phyloP scores from a whole-genome alignment of 92 coral and sea anemone genomes.

The Phenganax stokvisi region DNA sequence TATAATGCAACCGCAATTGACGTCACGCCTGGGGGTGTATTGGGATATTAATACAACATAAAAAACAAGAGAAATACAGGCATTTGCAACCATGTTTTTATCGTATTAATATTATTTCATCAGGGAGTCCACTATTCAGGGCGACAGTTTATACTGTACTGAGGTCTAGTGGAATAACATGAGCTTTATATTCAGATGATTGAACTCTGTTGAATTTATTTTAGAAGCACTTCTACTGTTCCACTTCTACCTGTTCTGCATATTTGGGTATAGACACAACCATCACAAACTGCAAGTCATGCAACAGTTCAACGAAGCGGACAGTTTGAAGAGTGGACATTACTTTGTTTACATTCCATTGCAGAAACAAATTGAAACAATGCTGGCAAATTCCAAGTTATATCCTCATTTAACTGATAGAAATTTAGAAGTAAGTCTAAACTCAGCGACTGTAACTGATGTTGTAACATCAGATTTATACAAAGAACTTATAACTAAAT shows the following conservation, averaged over 20 bases:
- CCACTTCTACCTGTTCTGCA: background rate
- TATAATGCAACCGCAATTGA: no score
- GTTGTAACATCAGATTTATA: conserved; percentile 20
- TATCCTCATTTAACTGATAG: background rate
- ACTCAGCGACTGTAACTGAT: conserved; percentile 15
- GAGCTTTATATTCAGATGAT: background rate
- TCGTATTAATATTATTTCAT: no score
- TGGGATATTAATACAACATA: no score
- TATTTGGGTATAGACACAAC: background rate
- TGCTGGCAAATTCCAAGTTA: background rate
- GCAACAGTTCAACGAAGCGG: background rate
- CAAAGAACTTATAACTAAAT: conserved; percentile 12
- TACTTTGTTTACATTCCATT: conserved; percentile 25
- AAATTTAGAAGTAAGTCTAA: background rate
- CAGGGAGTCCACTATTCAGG: no score
- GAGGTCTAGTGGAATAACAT: background rate
- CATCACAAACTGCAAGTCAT: background rate
- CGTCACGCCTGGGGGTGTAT: no score
- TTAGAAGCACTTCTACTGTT: conserved; percentile 26
- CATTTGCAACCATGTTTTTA: no score
- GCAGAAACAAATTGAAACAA: background rate
- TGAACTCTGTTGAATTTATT: background rate
- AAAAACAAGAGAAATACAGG: no score
- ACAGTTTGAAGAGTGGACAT: conserved; percentile 9
- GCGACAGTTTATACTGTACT: no score